Conservation (phyloP, 2,888 invertebrate species). For the Drosophila eohydei region DNA sequence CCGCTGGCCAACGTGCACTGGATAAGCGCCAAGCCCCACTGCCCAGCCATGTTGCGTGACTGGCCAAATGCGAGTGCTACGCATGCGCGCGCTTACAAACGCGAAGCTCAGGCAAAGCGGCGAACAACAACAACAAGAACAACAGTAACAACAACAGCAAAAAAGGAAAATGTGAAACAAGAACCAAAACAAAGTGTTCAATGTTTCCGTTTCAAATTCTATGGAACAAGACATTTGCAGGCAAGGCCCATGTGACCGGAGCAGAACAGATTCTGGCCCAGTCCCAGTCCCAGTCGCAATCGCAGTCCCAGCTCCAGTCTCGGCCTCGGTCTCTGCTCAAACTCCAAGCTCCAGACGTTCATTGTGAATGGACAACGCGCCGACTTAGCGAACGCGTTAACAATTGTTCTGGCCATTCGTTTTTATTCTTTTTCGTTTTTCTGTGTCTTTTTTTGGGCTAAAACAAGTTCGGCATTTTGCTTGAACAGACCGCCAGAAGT, state of each 20-base stretch:
- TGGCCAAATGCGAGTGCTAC: slow-evolving; percentile 73
- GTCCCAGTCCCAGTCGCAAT: slow-evolving; percentile 3
- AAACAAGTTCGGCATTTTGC: slow-evolving; percentile 77
- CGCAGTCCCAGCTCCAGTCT: not conserved
- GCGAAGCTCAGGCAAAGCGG: slow-evolving; percentile 59
- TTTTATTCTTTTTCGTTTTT: slow-evolving; percentile 18
- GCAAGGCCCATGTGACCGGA: slow-evolving; percentile 36
- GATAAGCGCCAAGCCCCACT: slow-evolving; percentile 53
- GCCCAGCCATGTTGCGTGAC: slow-evolving; percentile 68
- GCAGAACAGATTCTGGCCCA: slow-evolving; percentile 39
- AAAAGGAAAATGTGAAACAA: slow-evolving; percentile 70
- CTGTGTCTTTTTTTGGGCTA: slow-evolving; percentile 33
- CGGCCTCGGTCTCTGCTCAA: not conserved
- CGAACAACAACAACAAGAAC: slow-evolving; percentile 30
- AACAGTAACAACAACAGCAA: slow-evolving; percentile 7
- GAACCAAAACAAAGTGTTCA: slow-evolving; percentile 82
- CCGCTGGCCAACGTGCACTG: slow-evolving; percentile 63
- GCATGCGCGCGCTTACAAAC: slow-evolving; percentile 83
- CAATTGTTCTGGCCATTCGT: slow-evolving; percentile 74
- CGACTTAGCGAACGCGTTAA: slow-evolving; percentile 75
- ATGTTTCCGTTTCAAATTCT: slow-evolving; percentile 84
- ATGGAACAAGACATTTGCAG: slow-evolving; percentile 82
- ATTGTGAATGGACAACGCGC: slow-evolving; percentile 66
- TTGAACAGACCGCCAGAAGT: slow-evolving; percentile 63
- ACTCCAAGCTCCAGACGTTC: slow-evolving; percentile 25